A percentile compares a stretch with the other conserved stretches of the same genome.
phyloP scores from a whole-genome alignment of 2,113 vertebrate genomes.

The Athene noctua region DNA sequence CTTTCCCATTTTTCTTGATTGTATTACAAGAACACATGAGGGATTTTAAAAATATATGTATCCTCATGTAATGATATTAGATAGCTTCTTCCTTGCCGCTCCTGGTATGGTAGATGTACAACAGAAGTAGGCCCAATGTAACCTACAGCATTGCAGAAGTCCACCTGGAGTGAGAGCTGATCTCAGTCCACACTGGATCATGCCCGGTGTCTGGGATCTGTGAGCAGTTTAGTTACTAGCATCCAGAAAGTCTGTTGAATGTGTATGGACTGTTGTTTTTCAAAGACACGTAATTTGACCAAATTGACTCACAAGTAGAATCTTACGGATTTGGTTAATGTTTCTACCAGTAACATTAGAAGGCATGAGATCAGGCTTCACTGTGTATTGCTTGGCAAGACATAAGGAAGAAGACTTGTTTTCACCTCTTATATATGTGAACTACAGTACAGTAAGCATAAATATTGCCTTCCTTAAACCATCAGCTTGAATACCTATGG shows the following conservation, averaged over 20 bases:
- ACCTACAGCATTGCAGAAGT: not conserved
- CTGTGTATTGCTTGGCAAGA: not conserved
- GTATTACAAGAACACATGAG: not conserved
- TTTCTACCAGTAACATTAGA: not conserved
- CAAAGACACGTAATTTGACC: not conserved
- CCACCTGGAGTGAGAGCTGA: not conserved
- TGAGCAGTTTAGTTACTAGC: not conserved
- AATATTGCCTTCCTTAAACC: not conserved
- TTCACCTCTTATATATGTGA: not conserved
- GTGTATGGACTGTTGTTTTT: not conserved
- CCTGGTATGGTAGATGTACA: not conserved
- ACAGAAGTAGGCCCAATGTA: not conserved
- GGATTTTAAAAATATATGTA: not conserved
- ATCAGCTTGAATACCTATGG: not conserved
- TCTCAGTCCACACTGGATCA: not conserved
- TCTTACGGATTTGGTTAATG: rapidly evolving
- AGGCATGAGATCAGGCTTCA: not conserved
- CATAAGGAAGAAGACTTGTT: not conserved
- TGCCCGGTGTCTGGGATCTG: not conserved
- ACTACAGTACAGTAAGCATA: not conserved
- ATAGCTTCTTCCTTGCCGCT: not conserved
- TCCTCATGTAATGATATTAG: not conserved
- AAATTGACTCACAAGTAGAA: not conserved
- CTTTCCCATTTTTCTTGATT: not conserved
- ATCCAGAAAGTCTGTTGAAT: not conserved